Evolutionary conservation across 2,888 invertebrate species (phyloP).

Genomic region (Laothoe populi): DNA sequence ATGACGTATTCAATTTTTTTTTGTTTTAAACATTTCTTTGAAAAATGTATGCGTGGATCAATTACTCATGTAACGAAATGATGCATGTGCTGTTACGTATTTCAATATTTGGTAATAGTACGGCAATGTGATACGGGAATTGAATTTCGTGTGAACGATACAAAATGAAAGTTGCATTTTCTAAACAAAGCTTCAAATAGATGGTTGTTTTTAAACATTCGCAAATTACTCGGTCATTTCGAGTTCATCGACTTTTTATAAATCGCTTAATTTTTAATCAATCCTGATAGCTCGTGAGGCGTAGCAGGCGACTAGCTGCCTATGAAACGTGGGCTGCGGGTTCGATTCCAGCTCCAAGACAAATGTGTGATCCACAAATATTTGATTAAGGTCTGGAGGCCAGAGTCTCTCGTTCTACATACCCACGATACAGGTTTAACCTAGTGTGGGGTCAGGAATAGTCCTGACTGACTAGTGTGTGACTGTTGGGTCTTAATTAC

Average conservation of each 20-base stretch:
- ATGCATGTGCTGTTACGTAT: slow-evolving; percentile 30
- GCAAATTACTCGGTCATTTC: neutral
- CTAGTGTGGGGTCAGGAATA: too few species aligned
- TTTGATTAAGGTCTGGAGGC: too few species aligned
- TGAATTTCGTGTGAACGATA: slow-evolving; percentile 50
- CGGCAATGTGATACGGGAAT: slow-evolving; percentile 38
- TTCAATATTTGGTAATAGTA: slow-evolving; percentile 22
- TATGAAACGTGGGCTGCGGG: too few species aligned
- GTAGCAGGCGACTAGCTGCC: too few species aligned
- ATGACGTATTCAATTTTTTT: neutral
- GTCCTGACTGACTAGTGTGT: too few species aligned
- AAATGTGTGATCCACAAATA: too few species aligned
- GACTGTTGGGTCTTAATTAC: too few species aligned
- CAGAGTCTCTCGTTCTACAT: too few species aligned
- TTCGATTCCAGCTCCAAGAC: too few species aligned
- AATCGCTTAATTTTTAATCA: too few species aligned
- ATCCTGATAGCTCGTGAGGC: too few species aligned
- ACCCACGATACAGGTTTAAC: too few species aligned
- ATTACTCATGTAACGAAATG: neutral
- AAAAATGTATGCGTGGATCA: slow-evolving; percentile 14
- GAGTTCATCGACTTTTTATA: neutral
- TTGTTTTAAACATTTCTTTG: slow-evolving; percentile 11
- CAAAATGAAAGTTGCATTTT: slow-evolving; percentile 42
- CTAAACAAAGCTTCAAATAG: slow-evolving; percentile 1
- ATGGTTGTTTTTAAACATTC: neutral